A percentile compares a stretch with the other conserved stretches of the same genome.
These are phyloP conservation scores for Drosophila mayri DNA, from an alignment of 1,140 invertebrate species.

Conservation along the genomic window DNA sequence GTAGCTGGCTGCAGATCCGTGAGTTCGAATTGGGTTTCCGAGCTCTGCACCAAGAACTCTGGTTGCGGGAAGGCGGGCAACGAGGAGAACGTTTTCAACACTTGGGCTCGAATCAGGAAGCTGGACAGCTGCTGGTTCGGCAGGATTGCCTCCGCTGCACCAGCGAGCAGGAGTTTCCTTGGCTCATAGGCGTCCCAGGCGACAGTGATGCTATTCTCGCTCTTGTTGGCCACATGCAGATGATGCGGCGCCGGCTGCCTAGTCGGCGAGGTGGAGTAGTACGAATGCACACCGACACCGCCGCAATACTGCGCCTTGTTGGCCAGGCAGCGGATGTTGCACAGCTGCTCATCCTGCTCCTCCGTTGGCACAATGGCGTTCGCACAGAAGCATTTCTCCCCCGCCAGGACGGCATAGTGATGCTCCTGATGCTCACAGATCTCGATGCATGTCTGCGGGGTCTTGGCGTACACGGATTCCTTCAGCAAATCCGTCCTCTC, in stretches of 20 bases:
- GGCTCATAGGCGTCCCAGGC: constrained; percentile 85
- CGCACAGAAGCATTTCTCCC: constrained; percentile 76
- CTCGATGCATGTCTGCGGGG: constrained; percentile 74
- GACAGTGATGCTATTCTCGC: constrained; percentile 86
- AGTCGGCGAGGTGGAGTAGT: constrained; percentile 85
- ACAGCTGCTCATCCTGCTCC: constrained; percentile 73
- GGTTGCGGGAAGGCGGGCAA: constrained; percentile 61
- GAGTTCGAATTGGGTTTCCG: constrained; percentile 85
- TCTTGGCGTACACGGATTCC: constrained; percentile 78
- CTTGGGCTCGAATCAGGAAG: constrained; percentile 85
- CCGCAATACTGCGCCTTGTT: constrained; percentile 86
- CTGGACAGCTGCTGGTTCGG: constrained; percentile 79
- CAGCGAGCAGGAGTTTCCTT: constrained; percentile 56
- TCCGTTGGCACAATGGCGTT: constrained; percentile 53
- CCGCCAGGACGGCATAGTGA: constrained; percentile 69
- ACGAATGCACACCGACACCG: constrained; percentile 85
- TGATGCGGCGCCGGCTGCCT: constrained; percentile 85
- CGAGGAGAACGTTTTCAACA: constrained; percentile 85
- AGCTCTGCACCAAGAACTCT: constrained; percentile 86
- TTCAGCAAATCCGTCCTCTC: constrained; percentile 67
- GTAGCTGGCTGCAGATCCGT: constrained; percentile 90
- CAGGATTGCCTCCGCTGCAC: constrained; percentile 40
- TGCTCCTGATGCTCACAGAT: constrained; percentile 71
- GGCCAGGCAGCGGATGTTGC: constrained; percentile 85
- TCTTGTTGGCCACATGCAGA: constrained; percentile 85